Conservation (phyloP, 2,888 invertebrate species). For the Hyposoter dolosus region DNA sequence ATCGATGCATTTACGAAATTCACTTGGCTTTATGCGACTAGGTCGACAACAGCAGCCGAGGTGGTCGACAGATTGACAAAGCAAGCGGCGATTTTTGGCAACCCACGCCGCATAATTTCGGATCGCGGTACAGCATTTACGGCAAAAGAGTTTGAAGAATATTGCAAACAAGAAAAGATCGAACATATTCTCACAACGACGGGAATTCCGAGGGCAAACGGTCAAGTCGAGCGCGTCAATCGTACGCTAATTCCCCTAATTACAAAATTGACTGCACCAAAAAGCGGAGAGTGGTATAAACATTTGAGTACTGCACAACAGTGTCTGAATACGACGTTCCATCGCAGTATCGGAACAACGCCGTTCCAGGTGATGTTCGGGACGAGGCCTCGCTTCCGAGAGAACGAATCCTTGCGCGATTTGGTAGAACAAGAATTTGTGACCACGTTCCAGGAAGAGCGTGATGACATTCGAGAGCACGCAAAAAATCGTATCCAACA, state of each 20-base stretch:
- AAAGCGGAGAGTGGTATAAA: background rate
- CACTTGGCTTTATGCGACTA: slow-evolving; percentile 72
- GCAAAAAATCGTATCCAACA: slow-evolving; percentile 57
- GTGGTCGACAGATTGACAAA: background rate
- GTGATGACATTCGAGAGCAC: slow-evolving; percentile 52
- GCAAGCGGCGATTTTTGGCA: slow-evolving; percentile 77
- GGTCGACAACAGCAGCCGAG: slow-evolving; percentile 72
- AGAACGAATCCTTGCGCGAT: slow-evolving; percentile 57
- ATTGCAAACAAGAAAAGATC: background rate
- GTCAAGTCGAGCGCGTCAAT: background rate
- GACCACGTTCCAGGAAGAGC: slow-evolving; percentile 36
- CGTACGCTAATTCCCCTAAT: background rate
- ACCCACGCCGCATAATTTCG: slow-evolving; percentile 79
- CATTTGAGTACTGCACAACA: slow-evolving; percentile 1
- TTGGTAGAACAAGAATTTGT: slow-evolving; percentile 9
- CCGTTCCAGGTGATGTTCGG: slow-evolving; percentile 66
- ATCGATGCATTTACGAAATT: background rate
- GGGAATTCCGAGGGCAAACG: background rate
- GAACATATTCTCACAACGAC: background rate
- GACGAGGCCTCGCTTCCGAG: slow-evolving; percentile 21
- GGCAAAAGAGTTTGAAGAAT: slow-evolving; percentile 77
- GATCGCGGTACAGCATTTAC: slow-evolving; percentile 82
- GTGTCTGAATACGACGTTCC: background rate
- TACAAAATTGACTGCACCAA: background rate
- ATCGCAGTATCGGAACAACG: slow-evolving; percentile 29